Base-by-base conservation (phyloP, 2,797 vertebrate genomes). In the Melanotaenia nigrans region DNA sequence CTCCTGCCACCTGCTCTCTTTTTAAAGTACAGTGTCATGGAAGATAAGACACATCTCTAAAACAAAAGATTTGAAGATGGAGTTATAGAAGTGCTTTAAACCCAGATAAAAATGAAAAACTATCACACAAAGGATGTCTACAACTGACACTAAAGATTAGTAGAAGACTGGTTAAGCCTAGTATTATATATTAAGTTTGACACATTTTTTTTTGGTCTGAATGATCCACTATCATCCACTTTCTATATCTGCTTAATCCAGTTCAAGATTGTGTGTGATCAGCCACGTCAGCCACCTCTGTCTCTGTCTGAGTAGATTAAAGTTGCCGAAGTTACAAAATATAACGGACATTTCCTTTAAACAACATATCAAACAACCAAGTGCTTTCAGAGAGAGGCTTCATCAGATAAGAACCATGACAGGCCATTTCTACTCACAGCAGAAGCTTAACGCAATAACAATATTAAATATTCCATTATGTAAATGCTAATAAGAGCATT, bases 1-100 rank as follows among this genome's bases (percentile, higher is more conserved):
- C 45, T 53, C 7, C 36, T 28, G 53, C 35, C 54, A 73, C 61
- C 60, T 60, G 65, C 54, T 63, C 24, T 22, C 28, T n/a, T 55
- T 47, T 61, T 45, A 71, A 32, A 74, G 55, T 42, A 49, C 69
- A 59, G 58, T 4, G 16, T 14, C 20, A 53, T 60, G 65, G 78
- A 47, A 73, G 71, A 30, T 10, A 63, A 63, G 51, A 69, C 47
- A 40, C 30, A 65, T 54, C 38, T 68, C 42, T 38, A 16, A 71
- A 61, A 55, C 53, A 51, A 51, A 22, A 24, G 22, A 4, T 51
- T 51, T 22, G 10, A 9, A 47, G 42, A 22, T 51, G 45, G 6
- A 24, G 54, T 72, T 76, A 25, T 12, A 55, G 18, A 56, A 22
- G 49, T 12, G 16, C 3, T 28, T 55, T 54, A 54, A 28, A 28